Evolutionary conservation across 2,888 invertebrate species (phyloP).

Genomic region (Caenorhabditis wallacei): DNA sequence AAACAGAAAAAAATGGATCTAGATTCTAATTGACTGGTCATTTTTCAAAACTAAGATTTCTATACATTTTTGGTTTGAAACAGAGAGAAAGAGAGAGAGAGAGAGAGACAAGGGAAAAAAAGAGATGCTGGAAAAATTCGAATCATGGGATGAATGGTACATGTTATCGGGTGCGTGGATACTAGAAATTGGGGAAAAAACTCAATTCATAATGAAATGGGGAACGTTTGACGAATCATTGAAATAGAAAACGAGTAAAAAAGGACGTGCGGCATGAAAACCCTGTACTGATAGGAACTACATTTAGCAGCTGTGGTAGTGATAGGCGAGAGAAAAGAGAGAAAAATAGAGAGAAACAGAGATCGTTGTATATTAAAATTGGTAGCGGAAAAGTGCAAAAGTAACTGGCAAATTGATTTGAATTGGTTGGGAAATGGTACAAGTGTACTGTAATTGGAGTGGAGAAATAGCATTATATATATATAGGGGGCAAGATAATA

Average conservation of each 20-base stretch:
- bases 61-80: constrained; percentile 27
- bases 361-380: constrained; percentile 25
- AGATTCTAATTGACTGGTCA: background rate
- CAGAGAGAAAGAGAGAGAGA: background rate
- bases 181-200: background rate
- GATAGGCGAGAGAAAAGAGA: constrained; percentile 12
- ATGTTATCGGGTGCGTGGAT: constrained; percentile 3
- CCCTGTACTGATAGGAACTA: constrained; percentile 13
- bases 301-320: background rate
- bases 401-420: constrained; percentile 6
- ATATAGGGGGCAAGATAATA: constrained; percentile 33
- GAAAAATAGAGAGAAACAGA: background rate
- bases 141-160: constrained; percentile 33
- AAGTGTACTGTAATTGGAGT: background rate
- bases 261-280: background rate
- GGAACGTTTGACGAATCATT: constrained; percentile 27
- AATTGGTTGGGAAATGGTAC: background rate
- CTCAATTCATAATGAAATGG: constrained; percentile 28
- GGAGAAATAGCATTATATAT: background rate
- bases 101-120: too few species aligned
- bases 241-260: constrained; percentile 29
- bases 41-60: constrained; percentile 15
- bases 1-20: background rate
- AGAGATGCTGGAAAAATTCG: constrained; percentile 28
- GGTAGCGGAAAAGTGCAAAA: background rate